phyloP scores from a whole-genome alignment of 2,113 vertebrate genomes.

The Forbesichthys agassizii region DNA sequence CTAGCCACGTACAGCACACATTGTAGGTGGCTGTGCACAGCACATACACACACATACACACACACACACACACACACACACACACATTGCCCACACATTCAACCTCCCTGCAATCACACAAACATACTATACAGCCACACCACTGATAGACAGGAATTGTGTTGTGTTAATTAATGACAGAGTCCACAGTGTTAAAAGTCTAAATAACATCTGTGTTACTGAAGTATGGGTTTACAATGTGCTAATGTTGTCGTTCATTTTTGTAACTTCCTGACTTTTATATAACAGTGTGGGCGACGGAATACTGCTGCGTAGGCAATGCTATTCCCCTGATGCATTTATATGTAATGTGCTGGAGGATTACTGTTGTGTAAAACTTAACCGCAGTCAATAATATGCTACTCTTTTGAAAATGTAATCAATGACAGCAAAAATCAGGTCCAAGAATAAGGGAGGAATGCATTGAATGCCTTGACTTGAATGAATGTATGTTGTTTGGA shows the following conservation, averaged over 20 bases:
- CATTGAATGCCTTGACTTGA: not conserved
- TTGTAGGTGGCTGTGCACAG: constrained; percentile 5
- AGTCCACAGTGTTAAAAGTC: too few relatives aligned
- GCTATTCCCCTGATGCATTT: not conserved
- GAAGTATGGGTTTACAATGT: too few relatives aligned
- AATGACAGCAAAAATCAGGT: not conserved
- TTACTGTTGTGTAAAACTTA: not conserved
- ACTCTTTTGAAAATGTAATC: not conserved
- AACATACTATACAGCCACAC: too few relatives aligned
- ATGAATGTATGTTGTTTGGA: too few relatives aligned
- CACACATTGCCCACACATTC: too few relatives aligned
- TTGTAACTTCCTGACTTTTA: too few relatives aligned
- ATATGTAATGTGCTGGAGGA: not conserved
- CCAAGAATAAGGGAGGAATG: not conserved
- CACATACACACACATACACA: not conserved
- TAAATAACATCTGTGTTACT: too few relatives aligned
- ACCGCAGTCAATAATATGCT: not conserved
- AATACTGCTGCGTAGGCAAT: not conserved
- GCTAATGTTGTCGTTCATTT: too few relatives aligned
- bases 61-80: not conserved
- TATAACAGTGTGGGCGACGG: not conserved
- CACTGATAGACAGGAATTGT: too few relatives aligned
- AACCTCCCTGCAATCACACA: too few relatives aligned
- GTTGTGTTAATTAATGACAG: too few relatives aligned
- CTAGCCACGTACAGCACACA: not conserved